Percentiles rank a stretch among this genome's conserved stretches.
Conservation (phyloP, 2,888 invertebrate genomes). For the Cephus nigrinus region DNA sequence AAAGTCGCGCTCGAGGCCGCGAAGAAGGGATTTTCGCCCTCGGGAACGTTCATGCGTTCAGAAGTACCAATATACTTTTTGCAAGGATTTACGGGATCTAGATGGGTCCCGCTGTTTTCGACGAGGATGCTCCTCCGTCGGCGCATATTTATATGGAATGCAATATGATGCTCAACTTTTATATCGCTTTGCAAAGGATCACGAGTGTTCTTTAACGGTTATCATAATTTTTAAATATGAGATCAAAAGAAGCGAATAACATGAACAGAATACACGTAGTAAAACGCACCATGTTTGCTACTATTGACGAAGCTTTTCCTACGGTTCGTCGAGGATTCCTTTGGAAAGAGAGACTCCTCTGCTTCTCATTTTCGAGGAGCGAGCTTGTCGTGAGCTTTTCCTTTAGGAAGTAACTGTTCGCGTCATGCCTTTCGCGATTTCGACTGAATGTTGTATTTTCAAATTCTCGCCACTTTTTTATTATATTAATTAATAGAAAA, state of each 20-base stretch:
- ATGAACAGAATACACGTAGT: neutral
- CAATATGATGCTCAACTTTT: slow-evolving; percentile 63
- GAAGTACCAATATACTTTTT: slow-evolving; percentile 24
- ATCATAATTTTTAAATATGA: too few relatives aligned
- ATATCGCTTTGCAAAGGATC: slow-evolving; percentile 55
- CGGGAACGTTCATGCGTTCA: neutral
- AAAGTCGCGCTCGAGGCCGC: too few relatives aligned
- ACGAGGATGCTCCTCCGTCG: slow-evolving; percentile 27
- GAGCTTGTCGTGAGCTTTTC: too few relatives aligned
- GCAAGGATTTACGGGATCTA: slow-evolving; percentile 13
- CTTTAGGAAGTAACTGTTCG: too few relatives aligned
- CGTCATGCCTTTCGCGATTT: neutral
- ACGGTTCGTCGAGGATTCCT: too few relatives aligned
- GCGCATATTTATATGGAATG: slow-evolving; percentile 49
- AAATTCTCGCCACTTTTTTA: slow-evolving; percentile 3
- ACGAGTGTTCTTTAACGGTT: too few relatives aligned
- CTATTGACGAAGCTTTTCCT: too few relatives aligned
- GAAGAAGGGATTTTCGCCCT: neutral
- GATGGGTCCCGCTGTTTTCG: too few relatives aligned
- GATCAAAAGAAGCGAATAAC: neutral
- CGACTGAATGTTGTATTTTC: slow-evolving; percentile 5
- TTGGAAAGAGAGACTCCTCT: too few relatives aligned
- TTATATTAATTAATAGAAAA: slow-evolving; percentile 9
- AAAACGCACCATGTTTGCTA: neutral
- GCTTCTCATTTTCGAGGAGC: too few relatives aligned